phyloP scores from a whole-genome alignment of 2,113 vertebrate species.

The Neogobius melanostomus region DNA sequence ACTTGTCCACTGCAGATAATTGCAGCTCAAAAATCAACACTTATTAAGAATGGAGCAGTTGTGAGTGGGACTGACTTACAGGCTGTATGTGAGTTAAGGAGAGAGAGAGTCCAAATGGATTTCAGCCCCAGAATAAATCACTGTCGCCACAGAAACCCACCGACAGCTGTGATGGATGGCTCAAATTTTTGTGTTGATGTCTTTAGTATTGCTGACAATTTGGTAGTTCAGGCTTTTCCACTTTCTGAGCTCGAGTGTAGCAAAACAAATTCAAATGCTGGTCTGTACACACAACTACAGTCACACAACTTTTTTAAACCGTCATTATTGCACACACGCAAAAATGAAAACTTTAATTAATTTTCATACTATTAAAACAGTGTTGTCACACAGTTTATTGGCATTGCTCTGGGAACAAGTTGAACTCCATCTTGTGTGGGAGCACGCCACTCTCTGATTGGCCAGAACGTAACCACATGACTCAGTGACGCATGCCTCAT shows the following conservation, averaged over 20 bases:
- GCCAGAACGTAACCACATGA: conserved; percentile 51
- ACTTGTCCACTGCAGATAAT: conserved; percentile 50
- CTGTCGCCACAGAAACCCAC: conserved; percentile 77
- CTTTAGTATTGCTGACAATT: conserved; percentile 84
- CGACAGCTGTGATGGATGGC: conserved; percentile 82
- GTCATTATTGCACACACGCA: background rate
- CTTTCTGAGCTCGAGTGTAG: conserved; percentile 63
- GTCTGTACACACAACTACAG: conserved; percentile 18
- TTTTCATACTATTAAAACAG: background rate
- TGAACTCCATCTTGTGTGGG: conserved; percentile 47
- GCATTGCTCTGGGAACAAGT: background rate
- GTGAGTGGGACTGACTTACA: conserved; percentile 32
- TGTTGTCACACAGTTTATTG: background rate
- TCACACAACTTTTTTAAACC: conserved; percentile 4
- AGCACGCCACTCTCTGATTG: conserved; percentile 37
- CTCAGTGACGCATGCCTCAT: conserved; percentile 31
- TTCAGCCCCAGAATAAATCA: conserved; percentile 81
- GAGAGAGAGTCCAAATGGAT: conserved; percentile 72
- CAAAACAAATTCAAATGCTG: conserved; percentile 59
- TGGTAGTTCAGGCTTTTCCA: conserved; percentile 75
- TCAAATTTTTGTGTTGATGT: conserved; percentile 81
- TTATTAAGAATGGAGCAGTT: conserved; percentile 50
- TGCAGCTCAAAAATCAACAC: conserved; percentile 48
- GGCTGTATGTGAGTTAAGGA: conserved; percentile 23
- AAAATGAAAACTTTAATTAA: background rate